Evolutionary conservation across 2,113 vertebrate species (phyloP), one percentile per base, ranked within the genome.

Genomic region (Pelecanus crispus): DNA sequence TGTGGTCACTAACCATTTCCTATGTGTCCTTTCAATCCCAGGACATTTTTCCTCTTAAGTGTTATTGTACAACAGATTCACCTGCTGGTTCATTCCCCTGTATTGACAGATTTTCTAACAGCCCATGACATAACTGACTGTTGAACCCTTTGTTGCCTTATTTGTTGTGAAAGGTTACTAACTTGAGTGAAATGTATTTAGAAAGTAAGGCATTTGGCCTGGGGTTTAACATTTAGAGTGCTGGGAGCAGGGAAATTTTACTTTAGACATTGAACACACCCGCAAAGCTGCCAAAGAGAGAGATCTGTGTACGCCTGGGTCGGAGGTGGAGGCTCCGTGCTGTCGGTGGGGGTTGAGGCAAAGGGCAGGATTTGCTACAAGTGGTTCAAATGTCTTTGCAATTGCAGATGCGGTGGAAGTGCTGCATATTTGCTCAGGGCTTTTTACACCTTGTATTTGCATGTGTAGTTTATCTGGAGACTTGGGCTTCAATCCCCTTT

Each of bases 391-490:
- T 1, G 7, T 38, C 14, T 66, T 49, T 81, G 40, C 3, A 17
- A 7, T 49, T 44, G 29, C 36, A 44, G 77, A 40, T 0, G 0
- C 0, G 1, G 32, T 55, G 26, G 63, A 56, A 32, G 22, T 40
- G 66, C 14, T 86, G 67, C 4, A 0, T 32, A 3, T 94, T 49
- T 28, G 2, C 56, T 40, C 24, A 8, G 55, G 56, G 55, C 1
- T 6, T 66, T 90, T 78, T 44, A 45, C 42, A 38, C 42, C 42
- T 45, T 9, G 6, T 47, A 10, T 66, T 79, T 79, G 13, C 32
- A 11, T 4, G 22, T 3, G 26, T 20, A 34, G 5, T 63, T 59
- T 47, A 6, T 31, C 11, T 52, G 19, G 42, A 49, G 42, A 11
- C 10, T 26, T 2, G 4, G 4, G 55, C 75, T 92, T 52, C 21